Evolutionary conservation across 2,797 vertebrate genomes (phyloP).

Genomic region (Lagocephalus sceleratus): DNA sequence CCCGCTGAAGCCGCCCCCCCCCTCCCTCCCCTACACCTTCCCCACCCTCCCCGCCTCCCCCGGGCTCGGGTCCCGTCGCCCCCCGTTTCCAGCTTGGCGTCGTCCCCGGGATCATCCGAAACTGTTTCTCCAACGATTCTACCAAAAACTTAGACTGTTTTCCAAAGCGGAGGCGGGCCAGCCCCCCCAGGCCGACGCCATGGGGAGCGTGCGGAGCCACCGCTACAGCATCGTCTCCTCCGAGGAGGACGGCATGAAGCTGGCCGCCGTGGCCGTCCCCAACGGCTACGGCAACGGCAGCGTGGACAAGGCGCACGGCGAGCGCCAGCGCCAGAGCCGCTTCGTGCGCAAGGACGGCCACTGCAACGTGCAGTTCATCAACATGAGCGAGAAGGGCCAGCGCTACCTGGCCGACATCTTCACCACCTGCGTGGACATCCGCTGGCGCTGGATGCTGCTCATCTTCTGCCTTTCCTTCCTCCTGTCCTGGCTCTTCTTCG

Average conservation of each 20-base stretch:
- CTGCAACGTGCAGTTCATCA: constrained; percentile 97
- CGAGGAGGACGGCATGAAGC: constrained; percentile 94
- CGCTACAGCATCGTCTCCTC: constrained; percentile 98
- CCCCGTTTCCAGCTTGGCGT: constrained; percentile 64
- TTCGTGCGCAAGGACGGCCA: constrained; percentile 95
- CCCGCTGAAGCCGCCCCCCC: constrained; percentile 24
- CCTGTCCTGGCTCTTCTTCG: constrained; percentile 95
- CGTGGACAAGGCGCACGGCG: constrained; percentile 83
- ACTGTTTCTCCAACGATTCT: constrained; percentile 98
- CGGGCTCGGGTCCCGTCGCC: constrained; percentile 55
- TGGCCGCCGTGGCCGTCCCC: constrained; percentile 85
- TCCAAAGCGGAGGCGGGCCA: constrained; percentile 89
- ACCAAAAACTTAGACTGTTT: constrained; percentile 98
- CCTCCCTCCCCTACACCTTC: constrained; percentile 11
- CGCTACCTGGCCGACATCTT: constrained; percentile 97
- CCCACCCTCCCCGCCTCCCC: constrained; percentile 14
- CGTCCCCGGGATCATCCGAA: constrained; percentile 85
- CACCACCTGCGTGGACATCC: constrained; percentile 94
- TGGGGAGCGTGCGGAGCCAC: constrained; percentile 97
- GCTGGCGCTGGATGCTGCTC: constrained; percentile 98
- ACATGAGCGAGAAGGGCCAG: constrained; percentile 95
- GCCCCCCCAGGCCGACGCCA: constrained; percentile 84
- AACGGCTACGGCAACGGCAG: constrained; percentile 89
- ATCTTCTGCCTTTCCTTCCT: constrained; percentile 94
- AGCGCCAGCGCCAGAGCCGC: constrained; percentile 84